Evolutionary conservation across 2,888 invertebrate genomes (phyloP).

Genomic region (Dolichopus griseipennis): DNA sequence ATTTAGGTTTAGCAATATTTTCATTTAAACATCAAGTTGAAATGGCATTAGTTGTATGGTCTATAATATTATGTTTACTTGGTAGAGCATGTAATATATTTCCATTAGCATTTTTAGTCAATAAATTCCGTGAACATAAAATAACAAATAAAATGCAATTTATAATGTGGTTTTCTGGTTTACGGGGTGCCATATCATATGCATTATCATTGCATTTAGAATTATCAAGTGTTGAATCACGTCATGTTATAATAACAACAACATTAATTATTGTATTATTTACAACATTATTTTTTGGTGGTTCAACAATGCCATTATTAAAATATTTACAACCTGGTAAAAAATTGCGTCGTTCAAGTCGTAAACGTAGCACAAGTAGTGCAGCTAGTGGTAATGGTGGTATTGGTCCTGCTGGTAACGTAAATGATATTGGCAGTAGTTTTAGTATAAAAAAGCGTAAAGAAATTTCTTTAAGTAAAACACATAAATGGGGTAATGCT

Average conservation of each 20-base stretch:
- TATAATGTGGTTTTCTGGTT: conserved; percentile 98
- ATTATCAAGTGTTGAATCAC: conserved; percentile 78
- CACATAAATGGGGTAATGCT: conserved; percentile 94
- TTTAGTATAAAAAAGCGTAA: conserved; percentile 48
- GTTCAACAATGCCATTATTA: conserved; percentile 93
- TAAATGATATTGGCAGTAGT: conserved; percentile 12
- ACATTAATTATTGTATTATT: conserved; percentile 96
- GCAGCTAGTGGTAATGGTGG: conserved; percentile 7
- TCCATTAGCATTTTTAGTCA: conserved; percentile 84
- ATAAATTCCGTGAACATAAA: conserved; percentile 94
- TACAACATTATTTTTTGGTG: conserved; percentile 90
- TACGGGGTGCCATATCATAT: conserved; percentile 96
- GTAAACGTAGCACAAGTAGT: conserved; percentile 26
- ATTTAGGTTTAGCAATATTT: conserved; percentile 63
- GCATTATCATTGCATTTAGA: conserved; percentile 92
- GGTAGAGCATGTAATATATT: conserved; percentile 96
- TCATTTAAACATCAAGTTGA: conserved; percentile 92
- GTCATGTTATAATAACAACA: conserved; percentile 94
- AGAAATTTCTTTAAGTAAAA: conserved; percentile 91
- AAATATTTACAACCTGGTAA: conserved; percentile 67
- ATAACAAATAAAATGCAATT: conserved; percentile 98
- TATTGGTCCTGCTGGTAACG: conserved; percentile 23
- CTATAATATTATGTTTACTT: conserved; percentile 80
- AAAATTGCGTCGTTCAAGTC: conserved; percentile 31
- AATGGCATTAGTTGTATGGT: conserved; percentile 88